Evolutionary conservation across 2,797 vertebrate genomes (phyloP).

Genomic region (Sebastes iracundus): DNA sequence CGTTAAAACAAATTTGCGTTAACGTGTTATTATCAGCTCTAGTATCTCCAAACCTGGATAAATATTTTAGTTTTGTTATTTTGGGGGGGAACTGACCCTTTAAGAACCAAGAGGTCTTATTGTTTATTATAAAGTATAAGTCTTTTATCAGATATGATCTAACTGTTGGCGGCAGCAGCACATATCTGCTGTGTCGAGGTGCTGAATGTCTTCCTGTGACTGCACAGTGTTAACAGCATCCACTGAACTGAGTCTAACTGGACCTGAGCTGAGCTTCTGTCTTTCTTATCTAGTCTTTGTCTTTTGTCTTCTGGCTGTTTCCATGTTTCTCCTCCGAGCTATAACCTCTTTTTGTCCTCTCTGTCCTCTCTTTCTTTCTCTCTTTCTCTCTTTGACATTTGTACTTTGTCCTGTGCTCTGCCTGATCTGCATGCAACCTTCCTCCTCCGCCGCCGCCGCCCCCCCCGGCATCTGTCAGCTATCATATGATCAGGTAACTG

Average conservation of each 20-base stretch:
- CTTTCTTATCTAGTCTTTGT: neutral
- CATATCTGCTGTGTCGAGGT: neutral
- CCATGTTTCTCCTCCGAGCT: conserved; percentile 26
- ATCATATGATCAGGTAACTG: conserved; percentile 99
- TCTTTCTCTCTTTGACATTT: conserved; percentile 42
- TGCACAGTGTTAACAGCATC: neutral
- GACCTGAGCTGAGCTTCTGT: conserved; percentile 14
- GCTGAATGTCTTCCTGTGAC: neutral
- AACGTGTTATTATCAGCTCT: too few relatives aligned
- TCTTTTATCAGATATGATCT: neutral
- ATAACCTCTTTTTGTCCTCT: conserved; percentile 44
- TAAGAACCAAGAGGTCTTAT: neutral
- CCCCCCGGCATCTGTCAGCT: conserved; percentile 96
- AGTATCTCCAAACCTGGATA: neutral
- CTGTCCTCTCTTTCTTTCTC: conserved; percentile 38
- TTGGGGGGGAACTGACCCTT: neutral
- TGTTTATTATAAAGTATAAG: neutral
- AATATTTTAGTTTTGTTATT: neutral
- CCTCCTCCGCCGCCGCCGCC: conserved; percentile 76
- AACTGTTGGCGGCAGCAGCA: neutral
- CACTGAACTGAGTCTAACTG: neutral
- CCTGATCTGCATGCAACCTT: conserved; percentile 89
- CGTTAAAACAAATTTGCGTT: too few relatives aligned
- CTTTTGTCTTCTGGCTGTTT: conserved; percentile 26
- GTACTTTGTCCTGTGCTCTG: conserved; percentile 77